A percentile compares a stretch with the other conserved stretches of the same genome.
phyloP scores from a whole-genome alignment of 2,888 invertebrate genomes.

The Autographa gamma region DNA sequence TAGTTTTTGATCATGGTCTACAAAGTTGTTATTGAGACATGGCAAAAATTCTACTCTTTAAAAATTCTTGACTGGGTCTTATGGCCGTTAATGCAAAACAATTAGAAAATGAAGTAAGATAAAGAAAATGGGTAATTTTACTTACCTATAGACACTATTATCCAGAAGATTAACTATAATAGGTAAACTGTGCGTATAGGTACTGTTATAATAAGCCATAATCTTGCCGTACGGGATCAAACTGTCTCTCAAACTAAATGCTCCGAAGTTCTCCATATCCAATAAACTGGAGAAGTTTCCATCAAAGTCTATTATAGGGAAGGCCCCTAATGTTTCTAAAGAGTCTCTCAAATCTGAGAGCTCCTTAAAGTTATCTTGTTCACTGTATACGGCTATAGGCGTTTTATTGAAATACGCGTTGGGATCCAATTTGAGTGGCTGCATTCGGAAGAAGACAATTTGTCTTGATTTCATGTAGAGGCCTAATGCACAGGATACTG shows the following conservation, averaged over 20 bases:
- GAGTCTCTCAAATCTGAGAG: constrained; percentile 77
- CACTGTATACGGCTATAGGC: constrained; percentile 90
- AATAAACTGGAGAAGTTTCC: constrained; percentile 91
- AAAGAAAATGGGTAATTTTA: constrained; percentile 28
- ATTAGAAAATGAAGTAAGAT: too few species aligned
- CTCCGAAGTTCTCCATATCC: constrained; percentile 91
- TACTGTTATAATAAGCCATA: constrained; percentile 93
- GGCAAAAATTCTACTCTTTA: too few species aligned
- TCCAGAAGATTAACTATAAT: constrained; percentile 92
- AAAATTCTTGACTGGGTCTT: constrained; percentile 13
- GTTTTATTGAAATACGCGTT: constrained; percentile 90
- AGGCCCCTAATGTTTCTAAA: constrained; percentile 77
- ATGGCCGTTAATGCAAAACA: too few species aligned
- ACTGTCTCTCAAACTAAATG: constrained; percentile 90
- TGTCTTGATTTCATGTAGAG: constrained; percentile 91
- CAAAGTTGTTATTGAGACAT: too few species aligned
- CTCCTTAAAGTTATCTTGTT: constrained; percentile 77
- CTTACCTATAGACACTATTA: constrained; percentile 92
- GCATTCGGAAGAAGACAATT: constrained; percentile 90
- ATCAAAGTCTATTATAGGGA: constrained; percentile 88
- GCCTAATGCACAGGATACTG: constrained; percentile 91
- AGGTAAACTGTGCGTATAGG: constrained; percentile 93
- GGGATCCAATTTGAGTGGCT: constrained; percentile 90
- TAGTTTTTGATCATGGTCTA: too few species aligned
- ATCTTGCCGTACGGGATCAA: constrained; percentile 87